These are phyloP conservation scores for Rallus limicola DNA, from an alignment of 2,113 vertebrate species.

Conservation along the genomic window DNA sequence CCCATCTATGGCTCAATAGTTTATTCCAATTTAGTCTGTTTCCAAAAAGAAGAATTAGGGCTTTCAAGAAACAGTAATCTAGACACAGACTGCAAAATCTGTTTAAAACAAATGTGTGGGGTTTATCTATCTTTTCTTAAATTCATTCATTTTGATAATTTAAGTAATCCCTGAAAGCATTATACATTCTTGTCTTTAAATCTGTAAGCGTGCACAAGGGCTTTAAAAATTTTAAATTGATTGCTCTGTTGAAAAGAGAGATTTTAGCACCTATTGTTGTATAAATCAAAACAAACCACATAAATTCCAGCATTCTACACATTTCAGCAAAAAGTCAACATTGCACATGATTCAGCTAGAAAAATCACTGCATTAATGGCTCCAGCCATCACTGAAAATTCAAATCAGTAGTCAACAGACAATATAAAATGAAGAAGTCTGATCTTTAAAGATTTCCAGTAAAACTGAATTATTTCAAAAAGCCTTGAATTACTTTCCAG, in stretches of 20 bases:
- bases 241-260: neutral
- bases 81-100: neutral
- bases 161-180: neutral
- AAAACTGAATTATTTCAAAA: neutral
- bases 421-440: neutral
- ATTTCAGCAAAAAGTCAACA: neutral
- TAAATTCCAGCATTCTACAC: neutral
- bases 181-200: neutral
- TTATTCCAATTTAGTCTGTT: neutral
- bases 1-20: neutral
- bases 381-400: neutral
- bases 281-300: neutral
- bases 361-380: neutral
- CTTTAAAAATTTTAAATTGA: neutral
- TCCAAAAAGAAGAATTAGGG: neutral
- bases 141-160: neutral
- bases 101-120: neutral
- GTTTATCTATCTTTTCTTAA: neutral
- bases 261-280: neutral
- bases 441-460: neutral
- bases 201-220: neutral
- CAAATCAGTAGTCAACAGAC: neutral
- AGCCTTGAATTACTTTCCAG: neutral
- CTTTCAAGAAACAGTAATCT: neutral
- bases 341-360: neutral